Evolutionary conservation across 2,113 vertebrate species (phyloP).

Genomic region (Myiozetetes cayanensis): DNA sequence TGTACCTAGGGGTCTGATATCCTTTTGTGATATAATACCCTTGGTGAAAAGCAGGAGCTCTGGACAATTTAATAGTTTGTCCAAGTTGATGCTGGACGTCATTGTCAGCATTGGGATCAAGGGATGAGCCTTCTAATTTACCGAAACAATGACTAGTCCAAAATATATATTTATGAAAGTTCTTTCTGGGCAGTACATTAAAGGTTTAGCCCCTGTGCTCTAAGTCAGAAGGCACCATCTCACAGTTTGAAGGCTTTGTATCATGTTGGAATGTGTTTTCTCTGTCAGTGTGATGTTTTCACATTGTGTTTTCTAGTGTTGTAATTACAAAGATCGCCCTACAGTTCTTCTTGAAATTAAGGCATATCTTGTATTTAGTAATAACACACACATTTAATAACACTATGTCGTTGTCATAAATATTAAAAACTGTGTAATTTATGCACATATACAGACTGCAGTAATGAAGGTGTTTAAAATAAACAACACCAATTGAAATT

Average conservation of each 20-base stretch:
- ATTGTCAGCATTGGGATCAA: not conserved
- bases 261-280: not conserved
- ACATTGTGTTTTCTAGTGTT: not conserved
- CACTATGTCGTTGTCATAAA: constrained; percentile 8
- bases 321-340: not conserved
- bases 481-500: not conserved
- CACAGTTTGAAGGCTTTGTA: not conserved
- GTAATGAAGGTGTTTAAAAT: constrained; percentile 36
- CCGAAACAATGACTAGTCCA: not conserved
- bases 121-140: not conserved
- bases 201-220: not conserved
- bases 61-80: not conserved
- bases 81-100: not conserved
- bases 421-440: constrained; percentile 31
- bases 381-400: not conserved
- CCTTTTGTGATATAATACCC: not conserved
- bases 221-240: not conserved
- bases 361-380: not conserved
- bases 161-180: not conserved
- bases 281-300: not conserved
- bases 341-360: constrained; percentile 1
- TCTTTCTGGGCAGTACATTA: not conserved
- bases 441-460: constrained; percentile 24
- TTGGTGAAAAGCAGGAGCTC: not conserved
- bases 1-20: not conserved